Evolutionary conservation across 1,140 invertebrate species (phyloP).

Genomic region (Hydropsyche tenuis): DNA sequence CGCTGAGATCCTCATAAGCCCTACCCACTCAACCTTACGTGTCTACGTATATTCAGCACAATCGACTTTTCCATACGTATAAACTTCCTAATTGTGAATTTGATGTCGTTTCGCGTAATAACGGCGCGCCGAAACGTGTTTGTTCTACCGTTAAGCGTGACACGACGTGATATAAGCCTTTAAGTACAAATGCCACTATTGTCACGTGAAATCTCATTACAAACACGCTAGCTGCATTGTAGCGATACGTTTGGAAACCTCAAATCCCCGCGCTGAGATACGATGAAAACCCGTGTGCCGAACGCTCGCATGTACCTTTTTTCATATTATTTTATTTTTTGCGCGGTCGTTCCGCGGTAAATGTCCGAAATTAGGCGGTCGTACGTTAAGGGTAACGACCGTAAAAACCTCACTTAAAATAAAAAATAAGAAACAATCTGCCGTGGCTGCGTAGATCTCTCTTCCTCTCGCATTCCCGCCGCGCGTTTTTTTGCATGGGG

Average conservation of each 20-base stretch:
- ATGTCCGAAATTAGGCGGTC: conserved; percentile 13
- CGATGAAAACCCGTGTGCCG: neutral
- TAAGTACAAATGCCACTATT: conserved; percentile 17
- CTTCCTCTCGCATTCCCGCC: neutral
- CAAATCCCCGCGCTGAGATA: neutral
- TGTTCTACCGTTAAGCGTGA: conserved; percentile 6
- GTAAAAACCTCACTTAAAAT: conserved; percentile 16
- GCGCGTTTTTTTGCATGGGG: neutral
- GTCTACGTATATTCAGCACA: no score
- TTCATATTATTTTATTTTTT: no score
- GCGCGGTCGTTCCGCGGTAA: neutral
- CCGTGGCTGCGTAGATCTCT: neutral
- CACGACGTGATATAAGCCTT: conserved; percentile 12
- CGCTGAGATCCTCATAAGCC: neutral
- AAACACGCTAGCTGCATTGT: conserved; percentile 8
- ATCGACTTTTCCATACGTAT: no score
- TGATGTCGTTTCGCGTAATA: no score
- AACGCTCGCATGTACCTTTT: neutral
- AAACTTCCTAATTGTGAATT: no score
- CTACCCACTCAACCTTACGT: neutral
- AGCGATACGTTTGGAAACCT: conserved; percentile 1
- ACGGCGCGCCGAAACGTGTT: neutral
- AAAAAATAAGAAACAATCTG: conserved; percentile 28
- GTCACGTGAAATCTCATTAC: conserved; percentile 24
- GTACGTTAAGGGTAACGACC: conserved; percentile 21